Percentiles rank a stretch among this genome's conserved stretches.
phyloP scores from a whole-genome alignment of 2,888 invertebrate genomes.

The Hymenopus coronatus region DNA sequence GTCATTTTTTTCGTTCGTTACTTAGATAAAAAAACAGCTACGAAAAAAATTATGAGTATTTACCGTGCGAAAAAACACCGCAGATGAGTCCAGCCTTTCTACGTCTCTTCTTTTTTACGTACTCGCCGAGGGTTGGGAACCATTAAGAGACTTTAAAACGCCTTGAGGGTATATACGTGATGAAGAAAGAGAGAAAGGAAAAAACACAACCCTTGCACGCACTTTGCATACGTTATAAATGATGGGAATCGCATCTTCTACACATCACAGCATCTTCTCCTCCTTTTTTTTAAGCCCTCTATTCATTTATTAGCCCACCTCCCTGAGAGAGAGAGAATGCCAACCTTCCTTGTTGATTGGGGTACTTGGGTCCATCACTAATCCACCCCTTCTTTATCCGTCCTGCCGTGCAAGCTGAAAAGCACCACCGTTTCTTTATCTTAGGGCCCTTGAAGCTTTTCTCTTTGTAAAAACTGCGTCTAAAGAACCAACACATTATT shows the following conservation, averaged over 20 bases:
- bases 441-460: slow-evolving; percentile 27
- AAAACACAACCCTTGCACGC: not conserved
- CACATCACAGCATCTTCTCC: slow-evolving; percentile 7
- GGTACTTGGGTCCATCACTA: slow-evolving; percentile 26
- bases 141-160: not conserved
- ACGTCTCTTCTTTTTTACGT: not conserved
- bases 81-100: not conserved
- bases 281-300: not conserved
- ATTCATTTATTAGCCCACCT: not conserved
- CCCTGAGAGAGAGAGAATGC: not conserved
- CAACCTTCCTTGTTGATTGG: slow-evolving; percentile 7
- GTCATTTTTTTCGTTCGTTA: not conserved
- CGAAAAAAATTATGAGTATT: not conserved
- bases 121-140: not conserved
- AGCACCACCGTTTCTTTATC: slow-evolving; percentile 24
- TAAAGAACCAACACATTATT: slow-evolving; percentile 26
- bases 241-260: slow-evolving; percentile 2
- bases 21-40: not conserved
- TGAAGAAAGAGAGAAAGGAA: not conserved
- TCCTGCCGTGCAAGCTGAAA: not conserved
- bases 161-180: not conserved
- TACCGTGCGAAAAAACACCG: not conserved
- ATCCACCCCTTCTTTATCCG: slow-evolving; percentile 24
- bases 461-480: slow-evolving; percentile 11
- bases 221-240: slow-evolving; percentile 19